Evolutionary conservation across 2,113 vertebrate species (phyloP), one percentile per base, ranked within the genome.

Genomic region (Stercorarius parasiticus): DNA sequence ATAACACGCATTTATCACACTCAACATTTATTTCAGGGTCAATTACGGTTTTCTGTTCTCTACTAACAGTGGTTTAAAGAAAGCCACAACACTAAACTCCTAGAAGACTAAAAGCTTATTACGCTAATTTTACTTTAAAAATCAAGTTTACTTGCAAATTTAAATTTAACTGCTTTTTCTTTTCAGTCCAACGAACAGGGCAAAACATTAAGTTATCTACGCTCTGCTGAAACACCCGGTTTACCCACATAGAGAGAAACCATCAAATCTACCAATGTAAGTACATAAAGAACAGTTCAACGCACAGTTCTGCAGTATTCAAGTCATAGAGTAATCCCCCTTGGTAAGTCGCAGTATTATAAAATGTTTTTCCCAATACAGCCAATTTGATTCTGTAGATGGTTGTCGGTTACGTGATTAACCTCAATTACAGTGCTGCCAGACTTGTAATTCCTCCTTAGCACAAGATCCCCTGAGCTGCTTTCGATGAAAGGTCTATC

Each of bases 341-440:
- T 1, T 4, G 50, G 14, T 21, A 16, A 69, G n/a, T 3, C 4
- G 0, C 13, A 8, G 45, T 1, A 50, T 26, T 36, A 26, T 15
- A 10, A 73, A n/a, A 6, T 15, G 29, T 29, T 90, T 65, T 65
- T n/a, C 62, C 66, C 36, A 23, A 27, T 47, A 20, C 42, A 62
- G 47, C 26, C 64, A 9, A 19, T 67, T 42, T 64, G 74, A 26
- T 22, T 30, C 73, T 29, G 70, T 16, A 58, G 90, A 19, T 69
- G 64, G 52, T 18, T 52, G 52, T 58, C 55, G 34, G 87, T 38
- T 32, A 22, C 2, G 1, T n/a, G 70, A 85, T 77, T 67, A 90
- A 70, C 74, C 90, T 70, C 61, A 86, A 43, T 65, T 36, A 53
- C 4, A 2, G 47, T 0, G 52, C 84, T 74, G 65, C 50, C 76